Evolutionary conservation across 2,888 invertebrate species (phyloP).

Genomic region (Chrysodeixis includens): DNA sequence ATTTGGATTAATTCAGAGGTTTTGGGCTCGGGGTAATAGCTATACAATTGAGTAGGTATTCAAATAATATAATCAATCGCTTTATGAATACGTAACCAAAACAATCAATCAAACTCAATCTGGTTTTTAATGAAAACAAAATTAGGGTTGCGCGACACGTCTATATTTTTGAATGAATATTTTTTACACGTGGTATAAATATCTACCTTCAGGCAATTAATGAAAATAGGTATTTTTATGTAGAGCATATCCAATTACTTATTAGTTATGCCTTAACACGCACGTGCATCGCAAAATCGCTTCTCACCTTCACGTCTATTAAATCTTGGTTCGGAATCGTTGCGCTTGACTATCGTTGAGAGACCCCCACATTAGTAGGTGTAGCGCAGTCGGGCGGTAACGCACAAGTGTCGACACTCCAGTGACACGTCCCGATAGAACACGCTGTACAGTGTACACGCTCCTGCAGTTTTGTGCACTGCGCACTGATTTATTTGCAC

Average conservation of each 20-base stretch:
- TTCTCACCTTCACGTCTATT: background rate
- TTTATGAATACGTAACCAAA: slow-evolving; percentile 1
- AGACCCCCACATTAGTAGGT: slow-evolving; percentile 15
- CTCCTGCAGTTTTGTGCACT: slow-evolving; percentile 76
- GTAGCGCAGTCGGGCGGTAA: slow-evolving; percentile 52
- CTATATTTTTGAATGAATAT: too few relatives aligned
- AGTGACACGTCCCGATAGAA: slow-evolving; percentile 75
- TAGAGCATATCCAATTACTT: background rate
- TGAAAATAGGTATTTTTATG: background rate
- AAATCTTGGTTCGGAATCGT: background rate
- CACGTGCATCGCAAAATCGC: background rate
- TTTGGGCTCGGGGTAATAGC: slow-evolving; percentile 27
- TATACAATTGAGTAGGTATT: background rate
- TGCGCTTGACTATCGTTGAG: slow-evolving; percentile 19
- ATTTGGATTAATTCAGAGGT: slow-evolving; percentile 49
- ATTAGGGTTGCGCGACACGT: background rate
- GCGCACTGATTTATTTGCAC: slow-evolving; percentile 79
- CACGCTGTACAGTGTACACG: slow-evolving; percentile 47
- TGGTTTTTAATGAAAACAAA: background rate
- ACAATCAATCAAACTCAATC: background rate
- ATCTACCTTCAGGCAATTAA: background rate
- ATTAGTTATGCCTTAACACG: background rate
- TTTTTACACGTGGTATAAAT: too few relatives aligned
- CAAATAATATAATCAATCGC: background rate
- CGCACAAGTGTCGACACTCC: slow-evolving; percentile 67